phyloP scores from a whole-genome alignment of 1,140 invertebrate genomes.

The Apis dorsata region DNA sequence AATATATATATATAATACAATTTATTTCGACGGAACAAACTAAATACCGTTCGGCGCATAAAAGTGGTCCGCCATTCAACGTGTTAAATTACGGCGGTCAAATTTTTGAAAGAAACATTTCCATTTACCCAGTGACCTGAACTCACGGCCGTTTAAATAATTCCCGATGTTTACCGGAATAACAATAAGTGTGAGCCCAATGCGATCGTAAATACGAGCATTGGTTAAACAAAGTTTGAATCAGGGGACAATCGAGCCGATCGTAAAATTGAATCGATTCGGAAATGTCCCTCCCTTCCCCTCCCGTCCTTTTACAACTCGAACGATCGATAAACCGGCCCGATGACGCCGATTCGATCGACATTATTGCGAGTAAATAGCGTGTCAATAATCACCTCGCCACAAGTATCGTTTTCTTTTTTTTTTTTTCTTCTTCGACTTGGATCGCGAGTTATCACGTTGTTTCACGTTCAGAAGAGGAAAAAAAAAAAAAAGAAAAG shows the following conservation, averaged over 20 bases:
- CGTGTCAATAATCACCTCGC: conserved; percentile 19
- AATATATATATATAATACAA: too few species aligned
- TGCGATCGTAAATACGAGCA: too few species aligned
- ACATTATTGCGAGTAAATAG: conserved; percentile 9
- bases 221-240: neutral
- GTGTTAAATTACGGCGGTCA: too few species aligned
- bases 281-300: too few species aligned
- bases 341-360: neutral
- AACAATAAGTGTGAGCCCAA: neutral
- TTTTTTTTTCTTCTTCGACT: neutral
- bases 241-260: neutral
- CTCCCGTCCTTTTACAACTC: neutral
- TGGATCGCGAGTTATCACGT: conserved; percentile 49
- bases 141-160: too few species aligned
- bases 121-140: too few species aligned
- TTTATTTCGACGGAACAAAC: too few species aligned
- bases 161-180: too few species aligned
- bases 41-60: too few species aligned
- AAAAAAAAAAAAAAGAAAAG: conserved; percentile 5
- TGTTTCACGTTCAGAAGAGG: conserved; percentile 12
- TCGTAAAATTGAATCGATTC: neutral
- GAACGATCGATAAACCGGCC: neutral
- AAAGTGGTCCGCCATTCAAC: too few species aligned
- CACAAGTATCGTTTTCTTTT: neutral
- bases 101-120: too few species aligned